These are phyloP conservation scores for Laticauda laticaudata DNA, from an alignment of 2,113 vertebrate species.

Conservation along the genomic window DNA sequence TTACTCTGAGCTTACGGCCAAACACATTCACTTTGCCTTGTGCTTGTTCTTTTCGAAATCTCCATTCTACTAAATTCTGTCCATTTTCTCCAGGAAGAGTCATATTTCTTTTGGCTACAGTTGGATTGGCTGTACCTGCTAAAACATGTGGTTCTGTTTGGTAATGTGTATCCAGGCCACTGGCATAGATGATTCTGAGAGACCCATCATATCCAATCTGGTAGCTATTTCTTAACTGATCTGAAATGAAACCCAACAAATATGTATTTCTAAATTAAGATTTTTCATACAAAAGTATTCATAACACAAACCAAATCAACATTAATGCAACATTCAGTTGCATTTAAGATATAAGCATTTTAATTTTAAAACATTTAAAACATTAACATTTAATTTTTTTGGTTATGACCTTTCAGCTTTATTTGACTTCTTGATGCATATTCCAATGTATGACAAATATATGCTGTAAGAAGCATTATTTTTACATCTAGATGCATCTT, in stretches of 20 bases:
- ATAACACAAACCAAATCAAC: neutral
- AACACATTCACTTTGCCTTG: constrained; percentile 95
- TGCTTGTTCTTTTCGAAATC: constrained; percentile 94
- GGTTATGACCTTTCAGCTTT: constrained; percentile 2
- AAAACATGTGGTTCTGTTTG: constrained; percentile 94
- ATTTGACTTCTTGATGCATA: neutral
- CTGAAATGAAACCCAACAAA: constrained; percentile 63
- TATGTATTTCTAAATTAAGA: constrained; percentile 23
- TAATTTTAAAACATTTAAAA: no score
- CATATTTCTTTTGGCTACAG: constrained; percentile 93
- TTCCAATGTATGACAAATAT: neutral
- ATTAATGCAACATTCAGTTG: neutral
- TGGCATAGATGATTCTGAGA: constrained; percentile 89
- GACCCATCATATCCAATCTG: constrained; percentile 94
- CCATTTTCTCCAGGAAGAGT: constrained; percentile 92
- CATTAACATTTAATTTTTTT: no score
- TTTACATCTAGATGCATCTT: neutral
- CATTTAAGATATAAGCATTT: neutral
- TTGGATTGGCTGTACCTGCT: constrained; percentile 92
- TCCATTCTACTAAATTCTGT: constrained; percentile 96
- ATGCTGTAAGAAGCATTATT: neutral
- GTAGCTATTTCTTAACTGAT: constrained; percentile 92
- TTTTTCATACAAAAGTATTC: neutral
- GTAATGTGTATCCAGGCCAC: constrained; percentile 92
- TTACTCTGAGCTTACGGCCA: constrained; percentile 93